Evolutionary conservation across 2,797 vertebrate genomes (phyloP).

Genomic region (Anguilla megastoma): DNA sequence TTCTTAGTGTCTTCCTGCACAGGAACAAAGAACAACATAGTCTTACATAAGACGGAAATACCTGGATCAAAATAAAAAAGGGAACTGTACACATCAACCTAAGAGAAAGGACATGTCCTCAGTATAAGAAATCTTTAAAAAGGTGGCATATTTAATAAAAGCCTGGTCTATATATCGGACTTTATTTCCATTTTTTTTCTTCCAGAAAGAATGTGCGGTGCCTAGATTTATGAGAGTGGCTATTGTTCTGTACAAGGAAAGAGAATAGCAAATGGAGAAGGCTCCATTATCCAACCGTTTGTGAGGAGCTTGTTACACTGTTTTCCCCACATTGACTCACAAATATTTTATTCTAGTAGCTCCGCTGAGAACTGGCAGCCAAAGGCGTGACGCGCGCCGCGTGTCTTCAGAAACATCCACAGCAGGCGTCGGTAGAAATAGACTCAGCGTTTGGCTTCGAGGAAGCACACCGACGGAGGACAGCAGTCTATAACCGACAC

Average conservation of each 20-base stretch:
- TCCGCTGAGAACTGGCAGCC: neutral
- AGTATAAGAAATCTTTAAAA: neutral
- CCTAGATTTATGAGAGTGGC: neutral
- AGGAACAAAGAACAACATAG: neutral
- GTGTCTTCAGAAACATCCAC: neutral
- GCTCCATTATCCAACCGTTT: too few species aligned
- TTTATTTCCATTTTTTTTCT: neutral
- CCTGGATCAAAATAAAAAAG: neutral
- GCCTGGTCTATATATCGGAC: neutral
- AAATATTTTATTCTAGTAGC: neutral
- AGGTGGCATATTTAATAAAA: neutral
- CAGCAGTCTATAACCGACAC: constrained; percentile 47
- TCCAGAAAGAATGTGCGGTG: neutral
- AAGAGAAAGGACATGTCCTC: neutral
- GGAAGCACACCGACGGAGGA: constrained; percentile 38
- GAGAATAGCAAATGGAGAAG: neutral
- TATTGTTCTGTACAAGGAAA: neutral
- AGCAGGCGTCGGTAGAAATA: constrained; percentile 36
- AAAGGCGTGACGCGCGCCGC: neutral
- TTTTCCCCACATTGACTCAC: neutral
- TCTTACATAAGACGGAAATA: neutral
- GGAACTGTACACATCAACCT: neutral
- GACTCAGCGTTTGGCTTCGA: constrained; percentile 47
- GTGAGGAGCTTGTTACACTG: neutral
- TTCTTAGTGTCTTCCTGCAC: neutral